phyloP scores from a whole-genome alignment of 2,888 invertebrate species.

The Alloplasta piceator region DNA sequence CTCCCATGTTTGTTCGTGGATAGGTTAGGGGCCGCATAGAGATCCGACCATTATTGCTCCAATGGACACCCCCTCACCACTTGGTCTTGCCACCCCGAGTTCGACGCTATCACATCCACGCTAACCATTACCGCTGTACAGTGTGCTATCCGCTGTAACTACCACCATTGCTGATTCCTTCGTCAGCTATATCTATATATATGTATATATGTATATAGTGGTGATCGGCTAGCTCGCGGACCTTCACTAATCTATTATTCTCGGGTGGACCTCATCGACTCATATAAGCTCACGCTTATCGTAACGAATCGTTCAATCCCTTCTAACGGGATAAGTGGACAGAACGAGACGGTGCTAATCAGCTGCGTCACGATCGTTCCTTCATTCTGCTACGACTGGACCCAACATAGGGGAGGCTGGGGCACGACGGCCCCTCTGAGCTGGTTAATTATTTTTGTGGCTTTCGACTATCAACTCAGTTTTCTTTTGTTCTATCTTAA shows the following conservation, averaged over 20 bases:
- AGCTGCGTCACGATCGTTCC: slow-evolving; percentile 69
- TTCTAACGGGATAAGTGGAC: slow-evolving; percentile 72
- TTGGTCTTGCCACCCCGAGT: slow-evolving; percentile 51
- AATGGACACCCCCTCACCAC: slow-evolving; percentile 64
- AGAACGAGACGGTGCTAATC: slow-evolving; percentile 77
- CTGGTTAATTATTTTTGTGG: too few species aligned
- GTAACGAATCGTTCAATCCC: slow-evolving; percentile 72
- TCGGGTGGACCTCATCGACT: slow-evolving; percentile 74
- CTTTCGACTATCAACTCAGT: too few species aligned
- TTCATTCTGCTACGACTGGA: slow-evolving; percentile 48
- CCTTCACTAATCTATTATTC: slow-evolving; percentile 79
- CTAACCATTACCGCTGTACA: slow-evolving; percentile 40
- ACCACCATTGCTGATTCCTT: slow-evolving; percentile 27
- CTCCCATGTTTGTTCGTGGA: slow-evolving; percentile 77
- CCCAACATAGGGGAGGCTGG: slow-evolving; percentile 41
- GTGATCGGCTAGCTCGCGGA: slow-evolving; percentile 33
- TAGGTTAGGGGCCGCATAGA: slow-evolving; percentile 74
- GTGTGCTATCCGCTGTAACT: not conserved
- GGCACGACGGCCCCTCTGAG: too few species aligned
- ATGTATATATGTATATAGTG: too few species aligned
- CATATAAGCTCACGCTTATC: slow-evolving; percentile 78
- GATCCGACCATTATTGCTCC: slow-evolving; percentile 79
- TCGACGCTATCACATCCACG: slow-evolving; percentile 32
- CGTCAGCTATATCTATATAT: slow-evolving; percentile 23
- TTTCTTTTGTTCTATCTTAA: too few species aligned